Percentiles rank a stretch among this genome's conserved stretches.
phyloP scores from a whole-genome alignment of 2,888 invertebrate species.

The Bursaphelenchus okinawaensis region DNA sequence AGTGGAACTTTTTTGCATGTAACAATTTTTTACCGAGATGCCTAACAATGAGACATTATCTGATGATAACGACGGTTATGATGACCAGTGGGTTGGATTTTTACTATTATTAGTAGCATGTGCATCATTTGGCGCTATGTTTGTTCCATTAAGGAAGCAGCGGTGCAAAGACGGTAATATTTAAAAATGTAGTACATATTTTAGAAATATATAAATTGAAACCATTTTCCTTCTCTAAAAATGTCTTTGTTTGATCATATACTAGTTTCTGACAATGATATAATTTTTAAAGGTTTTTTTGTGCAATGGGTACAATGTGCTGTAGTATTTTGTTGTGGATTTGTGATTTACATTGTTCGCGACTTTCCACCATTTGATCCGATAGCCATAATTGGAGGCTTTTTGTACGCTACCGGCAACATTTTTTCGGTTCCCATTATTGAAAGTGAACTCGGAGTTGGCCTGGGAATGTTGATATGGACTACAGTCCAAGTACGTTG shows the following conservation, averaged over 20 bases:
- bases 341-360: slow-evolving; percentile 40
- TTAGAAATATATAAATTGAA: too few species aligned
- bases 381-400: slow-evolving; percentile 44
- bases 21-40: too few species aligned
- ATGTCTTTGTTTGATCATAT: neutral
- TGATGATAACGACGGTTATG: too few species aligned
- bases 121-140: slow-evolving; percentile 48
- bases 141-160: slow-evolving; percentile 40
- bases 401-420: slow-evolving; percentile 46
- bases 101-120: slow-evolving; percentile 42
- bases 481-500: slow-evolving; percentile 36
- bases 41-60: too few species aligned
- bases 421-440: slow-evolving; percentile 46
- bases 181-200: neutral
- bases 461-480: slow-evolving; percentile 54
- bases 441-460: slow-evolving; percentile 35
- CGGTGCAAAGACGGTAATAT: slow-evolving; percentile 46
- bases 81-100: slow-evolving; percentile 37
- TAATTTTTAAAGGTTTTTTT: slow-evolving; percentile 36
- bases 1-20: too few species aligned
- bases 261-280: neutral
- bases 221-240: too few species aligned
- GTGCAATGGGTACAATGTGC: slow-evolving; percentile 53
- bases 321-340: slow-evolving; percentile 46
- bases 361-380: slow-evolving; percentile 45